Base-by-base conservation (phyloP, 1,140 invertebrate genomes). In the Battus philenor region DNA sequence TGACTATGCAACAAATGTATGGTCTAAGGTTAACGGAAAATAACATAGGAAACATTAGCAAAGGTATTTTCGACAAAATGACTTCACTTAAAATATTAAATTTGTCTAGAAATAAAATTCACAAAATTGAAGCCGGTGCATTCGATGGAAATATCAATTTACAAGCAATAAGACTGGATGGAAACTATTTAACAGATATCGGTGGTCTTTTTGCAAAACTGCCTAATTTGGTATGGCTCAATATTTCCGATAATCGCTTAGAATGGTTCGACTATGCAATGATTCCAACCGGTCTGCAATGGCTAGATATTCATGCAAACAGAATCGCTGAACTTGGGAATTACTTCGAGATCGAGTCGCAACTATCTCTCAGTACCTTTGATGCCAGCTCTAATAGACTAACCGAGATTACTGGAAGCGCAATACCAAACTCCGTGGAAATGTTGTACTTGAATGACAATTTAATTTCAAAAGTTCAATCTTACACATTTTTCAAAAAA, bases 401-500 rank as follows among this genome's bases (percentile, higher is more conserved):
- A 46, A 92, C 91, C 1, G 95, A 96, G 87, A 94, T 97, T 38
- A 94, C 93, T 8, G 93, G 93, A 29, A 93, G 91, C 65, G 91
- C 94, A 0, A 93, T 97, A 63, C 95, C 95, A 0, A 94, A 95
- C 80, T 94, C 94, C 47, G 92, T 97, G 0, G 93, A 96, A 82
- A 89, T 93, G 58, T 78, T 97, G 2, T 94, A 93, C 64, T 87
- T 97, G 15, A 95, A 94, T 64, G 92, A 96, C 72, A 97, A 97
- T 87, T 84, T 91, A 24, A 97, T 97, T 52, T 90, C 90, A 12
- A 94, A 93, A 84, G 94, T 97, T 33, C 94, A 95, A 61, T 94
- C 94, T 0, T 96, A 96, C 59, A 94, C 95, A n/a, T 97, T 97
- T 79, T 94, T 96, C 81, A 95, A 95, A 69, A 97, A 97, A 75